Percentiles rank a stretch among this genome's conserved stretches.
phyloP scores from a whole-genome alignment of 2,113 vertebrate genomes.

The Pelodiscus sinensis region DNA sequence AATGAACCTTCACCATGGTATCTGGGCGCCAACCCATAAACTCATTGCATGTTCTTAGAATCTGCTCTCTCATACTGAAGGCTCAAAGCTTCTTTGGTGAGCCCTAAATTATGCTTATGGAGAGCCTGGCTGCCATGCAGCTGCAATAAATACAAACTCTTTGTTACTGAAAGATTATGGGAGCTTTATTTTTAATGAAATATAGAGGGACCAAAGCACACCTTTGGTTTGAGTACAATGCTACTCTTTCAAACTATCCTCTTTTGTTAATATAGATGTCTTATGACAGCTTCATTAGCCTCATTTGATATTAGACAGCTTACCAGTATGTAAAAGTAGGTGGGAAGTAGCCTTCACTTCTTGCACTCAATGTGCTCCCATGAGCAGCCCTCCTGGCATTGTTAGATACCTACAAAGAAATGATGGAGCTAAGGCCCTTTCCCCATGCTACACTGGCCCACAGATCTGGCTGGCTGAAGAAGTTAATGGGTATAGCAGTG shows the following conservation, averaged over 20 bases:
- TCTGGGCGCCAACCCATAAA: background rate
- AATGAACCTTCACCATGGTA: background rate
- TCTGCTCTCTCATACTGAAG: background rate
- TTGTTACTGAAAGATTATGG: background rate
- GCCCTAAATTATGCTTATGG: background rate
- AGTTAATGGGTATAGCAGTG: background rate
- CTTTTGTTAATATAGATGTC: background rate
- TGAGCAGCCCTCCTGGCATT: background rate
- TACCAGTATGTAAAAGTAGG: background rate
- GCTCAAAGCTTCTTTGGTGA: rapidly evolving
- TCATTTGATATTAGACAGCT: background rate
- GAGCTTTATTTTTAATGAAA: background rate
- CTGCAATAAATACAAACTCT: background rate
- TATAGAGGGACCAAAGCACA: background rate
- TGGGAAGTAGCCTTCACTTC: background rate
- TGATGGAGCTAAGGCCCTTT: background rate
- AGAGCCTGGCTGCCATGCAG: background rate
- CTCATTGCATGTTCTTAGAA: background rate
- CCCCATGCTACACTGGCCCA: background rate
- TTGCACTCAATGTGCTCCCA: background rate
- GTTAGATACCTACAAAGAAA: background rate
- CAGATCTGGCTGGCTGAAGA: background rate
- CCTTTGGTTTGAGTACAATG: background rate
- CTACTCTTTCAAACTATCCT: background rate
- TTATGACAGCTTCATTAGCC: background rate